phyloP scores from a whole-genome alignment of 2,113 vertebrate species.

The Ciconia maguari region DNA sequence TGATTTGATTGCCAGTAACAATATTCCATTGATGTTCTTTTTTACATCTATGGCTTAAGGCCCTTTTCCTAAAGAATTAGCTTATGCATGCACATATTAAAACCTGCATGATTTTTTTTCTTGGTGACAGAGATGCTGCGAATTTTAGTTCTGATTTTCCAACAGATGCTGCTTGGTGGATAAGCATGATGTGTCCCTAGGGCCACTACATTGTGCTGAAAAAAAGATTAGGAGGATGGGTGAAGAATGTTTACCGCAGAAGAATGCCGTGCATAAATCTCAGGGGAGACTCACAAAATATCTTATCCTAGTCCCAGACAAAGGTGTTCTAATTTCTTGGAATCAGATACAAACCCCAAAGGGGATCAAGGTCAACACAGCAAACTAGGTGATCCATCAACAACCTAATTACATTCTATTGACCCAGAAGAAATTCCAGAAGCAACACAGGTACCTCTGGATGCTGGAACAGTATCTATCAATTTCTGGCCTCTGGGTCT shows the following conservation, averaged over 20 bases:
- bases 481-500: constrained; percentile 6
- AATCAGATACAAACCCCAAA: not conserved
- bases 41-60: not conserved
- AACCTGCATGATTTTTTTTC: not conserved
- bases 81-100: constrained; percentile 14
- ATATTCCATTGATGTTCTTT: constrained; percentile 35
- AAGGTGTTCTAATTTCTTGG: not conserved
- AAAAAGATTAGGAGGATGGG: not conserved
- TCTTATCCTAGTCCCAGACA: not conserved
- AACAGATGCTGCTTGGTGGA: not conserved
- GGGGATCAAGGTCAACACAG: not conserved
- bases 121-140: not conserved
- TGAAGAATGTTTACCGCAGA: not conserved
- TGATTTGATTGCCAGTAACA: constrained; percentile 57
- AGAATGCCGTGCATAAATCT: not conserved
- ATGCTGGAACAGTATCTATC: not conserved
- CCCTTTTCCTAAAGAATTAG: constrained; percentile 22
- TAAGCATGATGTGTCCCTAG: not conserved
- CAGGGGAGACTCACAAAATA: not conserved
- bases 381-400: not conserved
- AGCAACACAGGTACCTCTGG: not conserved
- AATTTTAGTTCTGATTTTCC: constrained; percentile 22
- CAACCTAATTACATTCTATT: not conserved
- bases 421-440: constrained; percentile 17
- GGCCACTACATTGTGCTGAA: not conserved